A percentile compares a stretch with the other conserved stretches of the same genome.
Evolutionary conservation across 2,888 invertebrate species (phyloP).

Genomic region (Hermaeophaga mercurialis): DNA sequence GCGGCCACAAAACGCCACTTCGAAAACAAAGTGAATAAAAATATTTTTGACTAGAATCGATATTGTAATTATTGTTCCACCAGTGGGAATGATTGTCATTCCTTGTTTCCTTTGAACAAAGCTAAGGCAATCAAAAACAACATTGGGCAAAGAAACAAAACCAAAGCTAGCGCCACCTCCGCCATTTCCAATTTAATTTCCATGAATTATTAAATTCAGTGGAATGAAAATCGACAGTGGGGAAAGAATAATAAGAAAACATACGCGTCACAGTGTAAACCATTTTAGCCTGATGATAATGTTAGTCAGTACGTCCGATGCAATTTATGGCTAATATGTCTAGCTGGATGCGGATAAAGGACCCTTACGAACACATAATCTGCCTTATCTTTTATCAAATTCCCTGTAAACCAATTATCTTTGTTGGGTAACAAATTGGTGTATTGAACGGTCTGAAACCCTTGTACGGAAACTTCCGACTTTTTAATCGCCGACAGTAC

Average conservation of each 20-base stretch:
- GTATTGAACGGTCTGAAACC: constrained; percentile 11
- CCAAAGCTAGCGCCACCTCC: neutral
- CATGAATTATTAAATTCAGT: constrained; percentile 4
- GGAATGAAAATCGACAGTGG: constrained; percentile 15
- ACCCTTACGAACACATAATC: constrained; percentile 38
- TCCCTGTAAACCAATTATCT: constrained; percentile 44
- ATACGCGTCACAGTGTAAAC: constrained; percentile 30
- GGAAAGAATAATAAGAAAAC: constrained; percentile 34
- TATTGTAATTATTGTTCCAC: no score
- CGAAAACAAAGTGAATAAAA: neutral
- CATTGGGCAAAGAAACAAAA: constrained; percentile 1
- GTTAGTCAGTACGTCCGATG: constrained; percentile 44
- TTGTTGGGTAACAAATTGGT: constrained; percentile 33
- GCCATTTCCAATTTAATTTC: constrained; percentile 16
- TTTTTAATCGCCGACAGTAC: no score
- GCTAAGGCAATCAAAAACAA: constrained; percentile 4
- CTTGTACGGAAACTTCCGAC: no score
- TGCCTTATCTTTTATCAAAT: constrained; percentile 43
- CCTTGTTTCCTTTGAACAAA: no score
- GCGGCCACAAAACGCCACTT: no score
- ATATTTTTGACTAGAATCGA: neutral
- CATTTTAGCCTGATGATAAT: constrained; percentile 10
- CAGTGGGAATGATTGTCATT: no score
- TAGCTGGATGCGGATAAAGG: constrained; percentile 35
- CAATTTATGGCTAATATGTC: constrained; percentile 51